Evolutionary conservation across 2,113 vertebrate genomes (phyloP).

Genomic region (Drymodes brunneopygia): DNA sequence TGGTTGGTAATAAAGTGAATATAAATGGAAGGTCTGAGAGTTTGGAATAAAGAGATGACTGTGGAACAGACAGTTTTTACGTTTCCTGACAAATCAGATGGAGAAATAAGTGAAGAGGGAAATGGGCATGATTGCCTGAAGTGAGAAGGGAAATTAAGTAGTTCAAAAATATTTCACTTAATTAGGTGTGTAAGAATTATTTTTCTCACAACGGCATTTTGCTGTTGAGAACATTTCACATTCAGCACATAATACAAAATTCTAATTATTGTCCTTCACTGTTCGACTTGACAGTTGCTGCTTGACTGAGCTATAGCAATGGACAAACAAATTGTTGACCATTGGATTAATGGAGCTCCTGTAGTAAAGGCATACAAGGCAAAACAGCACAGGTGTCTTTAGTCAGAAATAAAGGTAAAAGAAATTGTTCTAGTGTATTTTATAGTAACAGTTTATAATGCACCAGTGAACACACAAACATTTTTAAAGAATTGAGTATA

Average conservation of each 20-base stretch:
- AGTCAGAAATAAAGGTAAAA: background rate
- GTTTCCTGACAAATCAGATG: background rate
- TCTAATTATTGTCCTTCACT: background rate
- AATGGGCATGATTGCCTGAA: fast-evolving
- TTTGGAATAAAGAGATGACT: background rate
- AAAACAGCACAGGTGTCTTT: background rate
- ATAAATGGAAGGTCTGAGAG: background rate
- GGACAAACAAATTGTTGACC: background rate
- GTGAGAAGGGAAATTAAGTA: background rate
- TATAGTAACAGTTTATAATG: background rate
- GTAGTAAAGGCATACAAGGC: background rate
- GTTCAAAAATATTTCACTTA: background rate
- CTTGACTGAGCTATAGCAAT: background rate
- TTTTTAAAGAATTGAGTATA: background rate
- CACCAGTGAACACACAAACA: background rate
- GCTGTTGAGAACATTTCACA: background rate
- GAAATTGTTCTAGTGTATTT: background rate
- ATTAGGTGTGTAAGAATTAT: background rate
- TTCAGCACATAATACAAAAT: background rate
- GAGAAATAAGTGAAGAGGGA: background rate
- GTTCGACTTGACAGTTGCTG: background rate
- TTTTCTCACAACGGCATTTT: background rate
- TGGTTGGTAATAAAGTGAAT: background rate
- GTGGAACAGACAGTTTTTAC: background rate
- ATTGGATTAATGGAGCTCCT: background rate